Conservation (phyloP, 2,797 vertebrate genomes). For the Arrhamphus sclerolepis region DNA sequence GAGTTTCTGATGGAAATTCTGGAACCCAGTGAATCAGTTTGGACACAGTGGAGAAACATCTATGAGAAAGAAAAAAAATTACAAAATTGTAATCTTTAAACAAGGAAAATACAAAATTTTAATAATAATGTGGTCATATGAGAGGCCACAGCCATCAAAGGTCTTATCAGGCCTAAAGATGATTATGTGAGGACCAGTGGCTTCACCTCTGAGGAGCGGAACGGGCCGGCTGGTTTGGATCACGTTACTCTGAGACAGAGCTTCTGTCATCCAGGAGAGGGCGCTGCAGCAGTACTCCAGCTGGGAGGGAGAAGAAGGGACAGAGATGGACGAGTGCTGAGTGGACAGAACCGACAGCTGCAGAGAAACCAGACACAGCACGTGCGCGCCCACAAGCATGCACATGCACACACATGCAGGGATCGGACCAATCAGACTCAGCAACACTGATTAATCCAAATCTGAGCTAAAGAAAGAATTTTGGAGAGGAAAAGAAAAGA, state of each 20-base stretch:
- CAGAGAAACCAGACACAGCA: conserved; percentile 47
- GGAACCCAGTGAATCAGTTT: conserved; percentile 16
- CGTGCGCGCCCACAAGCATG: not conserved
- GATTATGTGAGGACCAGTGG: too few species aligned
- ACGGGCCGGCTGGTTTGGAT: conserved; percentile 62
- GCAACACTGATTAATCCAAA: not conserved
- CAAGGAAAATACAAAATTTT: too few species aligned
- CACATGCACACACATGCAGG: not conserved
- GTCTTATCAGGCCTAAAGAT: too few species aligned
- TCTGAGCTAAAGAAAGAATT: too few species aligned
- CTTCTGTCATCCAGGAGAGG: conserved; percentile 84
- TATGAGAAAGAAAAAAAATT: conserved; percentile 15
- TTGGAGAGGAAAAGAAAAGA: too few species aligned
- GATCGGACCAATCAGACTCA: too few species aligned
- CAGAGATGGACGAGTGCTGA: conserved; percentile 53
- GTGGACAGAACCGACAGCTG: conserved; percentile 63
- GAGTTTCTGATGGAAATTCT: not conserved
- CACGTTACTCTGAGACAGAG: conserved; percentile 79
- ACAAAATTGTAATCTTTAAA: not conserved
- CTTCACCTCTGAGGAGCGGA: conserved; percentile 65
- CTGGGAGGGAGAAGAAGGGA: conserved; percentile 58
- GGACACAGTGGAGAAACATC: conserved; percentile 36
- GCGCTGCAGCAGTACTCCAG: conserved; percentile 84
- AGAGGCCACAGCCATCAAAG: too few species aligned
- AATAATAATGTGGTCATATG: too few species aligned